These are phyloP conservation scores for Mamestra brassicae DNA, from an alignment of 2,888 invertebrate genomes.

Conservation along the genomic window DNA sequence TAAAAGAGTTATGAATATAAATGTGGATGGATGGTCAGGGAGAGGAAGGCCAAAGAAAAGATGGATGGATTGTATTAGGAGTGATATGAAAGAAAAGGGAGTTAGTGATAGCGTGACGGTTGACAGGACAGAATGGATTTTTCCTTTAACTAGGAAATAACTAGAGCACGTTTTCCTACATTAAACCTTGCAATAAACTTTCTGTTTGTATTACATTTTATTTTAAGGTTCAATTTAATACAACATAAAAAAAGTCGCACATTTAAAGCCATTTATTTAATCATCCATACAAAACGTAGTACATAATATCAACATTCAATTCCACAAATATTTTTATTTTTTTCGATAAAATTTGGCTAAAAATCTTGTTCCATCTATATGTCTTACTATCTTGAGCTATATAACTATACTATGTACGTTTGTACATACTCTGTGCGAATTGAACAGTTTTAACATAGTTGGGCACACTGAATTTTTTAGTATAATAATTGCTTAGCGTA, in stretches of 20 bases:
- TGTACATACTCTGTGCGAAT: slow-evolving; percentile 65
- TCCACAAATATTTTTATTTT: slow-evolving; percentile 64
- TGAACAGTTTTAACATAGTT: slow-evolving; percentile 49
- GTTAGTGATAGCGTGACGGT: no score
- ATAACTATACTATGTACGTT: slow-evolving; percentile 15
- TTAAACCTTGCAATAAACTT: no score
- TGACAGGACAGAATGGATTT: no score
- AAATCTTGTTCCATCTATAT: slow-evolving; percentile 62
- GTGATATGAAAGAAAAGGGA: no score
- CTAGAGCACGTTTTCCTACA: no score
- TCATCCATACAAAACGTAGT: slow-evolving; percentile 78
- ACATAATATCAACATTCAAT: slow-evolving; percentile 65
- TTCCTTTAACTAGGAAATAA: no score
- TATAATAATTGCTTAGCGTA: slow-evolving; percentile 30
- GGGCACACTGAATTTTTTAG: slow-evolving; percentile 52
- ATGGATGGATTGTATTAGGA: no score
- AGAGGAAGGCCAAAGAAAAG: no score
- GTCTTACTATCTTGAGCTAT: slow-evolving; percentile 45
- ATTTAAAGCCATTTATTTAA: slow-evolving; percentile 81
- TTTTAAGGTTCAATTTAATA: no score
- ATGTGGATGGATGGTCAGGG: no score
- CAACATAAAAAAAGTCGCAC: slow-evolving; percentile 49
- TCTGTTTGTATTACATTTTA: no score
- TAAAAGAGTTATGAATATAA: no score
- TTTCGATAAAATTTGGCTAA: slow-evolving; percentile 75